These are phyloP conservation scores for Marmota monax DNA, from an alignment of 2,113 vertebrate genomes.

Conservation along the genomic window DNA sequence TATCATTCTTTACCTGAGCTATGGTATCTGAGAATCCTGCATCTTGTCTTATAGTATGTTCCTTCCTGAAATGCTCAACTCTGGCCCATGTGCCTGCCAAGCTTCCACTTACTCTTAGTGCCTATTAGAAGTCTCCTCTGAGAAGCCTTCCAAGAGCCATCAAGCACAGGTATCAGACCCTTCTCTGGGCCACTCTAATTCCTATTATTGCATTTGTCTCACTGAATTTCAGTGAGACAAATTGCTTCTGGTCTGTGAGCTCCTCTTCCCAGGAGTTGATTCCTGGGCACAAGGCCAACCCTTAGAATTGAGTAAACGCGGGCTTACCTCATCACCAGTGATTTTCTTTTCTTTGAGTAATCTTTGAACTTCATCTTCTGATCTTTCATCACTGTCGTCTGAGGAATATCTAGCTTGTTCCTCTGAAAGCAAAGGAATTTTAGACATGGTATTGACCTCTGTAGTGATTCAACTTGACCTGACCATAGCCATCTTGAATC, in stretches of 20 bases:
- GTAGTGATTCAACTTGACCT: background rate
- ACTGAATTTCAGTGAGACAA: background rate
- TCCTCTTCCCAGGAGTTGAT: background rate
- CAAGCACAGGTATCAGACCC: background rate
- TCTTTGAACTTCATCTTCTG: slow-evolving; percentile 96
- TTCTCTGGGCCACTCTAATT: background rate
- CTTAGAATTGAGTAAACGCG: background rate
- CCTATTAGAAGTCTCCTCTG: background rate
- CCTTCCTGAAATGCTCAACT: background rate
- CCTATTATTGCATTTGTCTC: background rate
- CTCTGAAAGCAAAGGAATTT: slow-evolving; percentile 87
- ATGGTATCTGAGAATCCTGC: background rate
- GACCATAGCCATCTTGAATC: background rate
- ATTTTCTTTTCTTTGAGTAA: slow-evolving; percentile 98
- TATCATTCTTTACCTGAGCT: background rate
- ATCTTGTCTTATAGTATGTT: background rate
- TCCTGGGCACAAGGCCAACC: background rate
- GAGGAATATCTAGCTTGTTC: slow-evolving; percentile 98
- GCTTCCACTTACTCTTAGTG: background rate
- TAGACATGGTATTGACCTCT: background rate
- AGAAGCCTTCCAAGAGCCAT: background rate
- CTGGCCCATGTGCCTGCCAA: background rate
- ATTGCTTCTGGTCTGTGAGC: background rate
- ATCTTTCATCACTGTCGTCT: slow-evolving; percentile 98
- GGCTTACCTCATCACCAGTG: slow-evolving; percentile 95